These are phyloP conservation scores for Rhynchonycteris naso DNA, from an alignment of 2,797 vertebrate species.

Conservation along the genomic window DNA sequence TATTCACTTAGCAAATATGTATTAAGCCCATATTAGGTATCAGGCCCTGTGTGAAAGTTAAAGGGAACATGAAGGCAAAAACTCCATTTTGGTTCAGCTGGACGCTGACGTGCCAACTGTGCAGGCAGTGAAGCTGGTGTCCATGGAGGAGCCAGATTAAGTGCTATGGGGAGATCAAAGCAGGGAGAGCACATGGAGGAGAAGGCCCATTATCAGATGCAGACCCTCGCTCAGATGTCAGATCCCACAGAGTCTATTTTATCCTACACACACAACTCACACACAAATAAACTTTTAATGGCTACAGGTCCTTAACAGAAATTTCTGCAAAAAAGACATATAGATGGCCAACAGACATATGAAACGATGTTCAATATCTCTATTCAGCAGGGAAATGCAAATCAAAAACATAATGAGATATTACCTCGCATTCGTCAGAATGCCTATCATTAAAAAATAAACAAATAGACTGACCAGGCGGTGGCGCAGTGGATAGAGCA, in stretches of 20 bases:
- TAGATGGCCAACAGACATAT: too few species aligned
- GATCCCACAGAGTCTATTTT: background rate
- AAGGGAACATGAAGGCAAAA: background rate
- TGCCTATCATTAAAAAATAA: too few species aligned
- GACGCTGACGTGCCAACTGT: background rate
- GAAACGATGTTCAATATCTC: too few species aligned
- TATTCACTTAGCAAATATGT: background rate
- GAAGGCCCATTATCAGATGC: background rate
- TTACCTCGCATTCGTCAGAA: too few species aligned
- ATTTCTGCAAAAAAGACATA: too few species aligned
- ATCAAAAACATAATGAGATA: too few species aligned
- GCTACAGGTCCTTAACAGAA: too few species aligned
- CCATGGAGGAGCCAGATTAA: background rate
- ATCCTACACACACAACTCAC: too few species aligned
- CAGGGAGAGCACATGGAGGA: background rate
- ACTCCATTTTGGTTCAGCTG: background rate
- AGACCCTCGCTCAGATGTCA: background rate
- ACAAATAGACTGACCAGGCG: too few species aligned
- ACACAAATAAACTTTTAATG: too few species aligned
- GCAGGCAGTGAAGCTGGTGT: background rate
- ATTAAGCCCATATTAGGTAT: background rate
- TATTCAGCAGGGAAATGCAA: too few species aligned
- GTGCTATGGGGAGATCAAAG: background rate
- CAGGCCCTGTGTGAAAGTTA: background rate
- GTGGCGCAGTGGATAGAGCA: too few species aligned